phyloP scores from a whole-genome alignment of 2,113 vertebrate genomes.

The Porphyrio hochstetteri region DNA sequence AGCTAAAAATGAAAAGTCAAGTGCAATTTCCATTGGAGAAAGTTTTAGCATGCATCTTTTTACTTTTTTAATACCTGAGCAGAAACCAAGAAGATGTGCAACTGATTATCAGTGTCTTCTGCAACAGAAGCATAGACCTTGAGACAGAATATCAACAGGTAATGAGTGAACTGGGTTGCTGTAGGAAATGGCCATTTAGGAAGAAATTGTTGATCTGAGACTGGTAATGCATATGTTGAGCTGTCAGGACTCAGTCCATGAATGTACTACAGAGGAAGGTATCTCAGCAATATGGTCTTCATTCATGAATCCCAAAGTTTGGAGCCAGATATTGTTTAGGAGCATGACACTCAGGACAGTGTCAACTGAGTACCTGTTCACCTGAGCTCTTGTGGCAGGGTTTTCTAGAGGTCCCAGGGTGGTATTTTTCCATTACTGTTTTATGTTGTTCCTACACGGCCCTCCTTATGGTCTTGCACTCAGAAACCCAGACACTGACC shows the following conservation, averaged over 20 bases:
- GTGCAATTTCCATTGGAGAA: not conserved
- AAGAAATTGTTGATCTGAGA: not conserved
- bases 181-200: not conserved
- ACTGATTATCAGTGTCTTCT: not conserved
- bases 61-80: not conserved
- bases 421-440: not conserved
- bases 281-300: not conserved
- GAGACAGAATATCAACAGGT: not conserved
- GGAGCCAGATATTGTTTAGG: not conserved
- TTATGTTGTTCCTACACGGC: not conserved
- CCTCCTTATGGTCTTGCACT: not conserved
- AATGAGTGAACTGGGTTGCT: not conserved
- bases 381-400: not conserved
- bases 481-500: not conserved
- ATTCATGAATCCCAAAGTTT: not conserved
- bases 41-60: not conserved
- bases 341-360: not conserved
- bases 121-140: not conserved
- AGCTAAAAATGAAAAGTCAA: not conserved
- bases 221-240: not conserved
- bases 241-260: not conserved
- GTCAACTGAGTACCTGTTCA: not conserved
- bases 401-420: not conserved
- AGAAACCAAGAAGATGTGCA: not conserved
- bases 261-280: not conserved